Evolutionary conservation across 2,888 invertebrate genomes (phyloP).

Genomic region (Eupithecia subfuscata): DNA sequence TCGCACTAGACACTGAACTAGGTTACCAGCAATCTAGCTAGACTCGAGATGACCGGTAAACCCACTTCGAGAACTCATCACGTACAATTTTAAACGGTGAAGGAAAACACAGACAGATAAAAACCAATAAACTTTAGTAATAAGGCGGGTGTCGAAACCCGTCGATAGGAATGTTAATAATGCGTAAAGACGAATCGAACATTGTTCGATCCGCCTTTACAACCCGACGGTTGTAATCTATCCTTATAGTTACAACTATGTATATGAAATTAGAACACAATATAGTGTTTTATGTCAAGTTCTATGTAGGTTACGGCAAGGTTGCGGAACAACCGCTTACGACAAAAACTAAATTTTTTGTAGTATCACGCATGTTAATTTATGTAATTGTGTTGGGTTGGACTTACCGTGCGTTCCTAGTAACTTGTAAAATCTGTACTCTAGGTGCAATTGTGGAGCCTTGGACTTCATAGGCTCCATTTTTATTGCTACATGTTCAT

Average conservation of each 20-base stretch:
- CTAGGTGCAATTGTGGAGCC: constrained; percentile 99
- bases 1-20: background rate
- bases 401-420: constrained; percentile 97
- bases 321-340: constrained; percentile 14
- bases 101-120: constrained; percentile 11
- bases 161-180: constrained; percentile 13
- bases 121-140: background rate
- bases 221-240: background rate
- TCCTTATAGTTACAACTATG: background rate
- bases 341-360: constrained; percentile 38
- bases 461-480: constrained; percentile 99
- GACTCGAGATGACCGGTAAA: constrained; percentile 2
- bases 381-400: constrained; percentile 38
- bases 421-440: constrained; percentile 99
- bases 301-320: constrained; percentile 17
- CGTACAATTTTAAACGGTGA: background rate
- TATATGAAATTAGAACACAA: background rate
- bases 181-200: background rate
- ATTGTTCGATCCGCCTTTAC: background rate
- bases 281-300: background rate
- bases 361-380: constrained; percentile 41
- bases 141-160: constrained; percentile 5
- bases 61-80: background rate
- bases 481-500: constrained; percentile 99
- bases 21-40: background rate